phyloP scores from a whole-genome alignment of 1,140 invertebrate species.

The Sesamia nonagrioides region DNA sequence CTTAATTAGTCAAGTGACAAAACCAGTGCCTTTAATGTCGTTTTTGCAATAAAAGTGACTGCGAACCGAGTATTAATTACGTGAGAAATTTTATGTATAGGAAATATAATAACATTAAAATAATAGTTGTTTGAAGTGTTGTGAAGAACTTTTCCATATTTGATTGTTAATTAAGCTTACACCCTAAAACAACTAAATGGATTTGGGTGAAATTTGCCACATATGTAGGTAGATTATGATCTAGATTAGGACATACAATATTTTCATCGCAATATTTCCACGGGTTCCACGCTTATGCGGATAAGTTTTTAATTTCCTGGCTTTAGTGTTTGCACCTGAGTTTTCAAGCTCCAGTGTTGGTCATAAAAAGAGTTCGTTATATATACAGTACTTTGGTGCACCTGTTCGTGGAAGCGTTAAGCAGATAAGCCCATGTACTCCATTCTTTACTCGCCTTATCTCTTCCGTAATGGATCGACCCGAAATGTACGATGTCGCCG shows the following conservation, averaged over 20 bases:
- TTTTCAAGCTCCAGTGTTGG: no score
- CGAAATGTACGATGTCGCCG: neutral
- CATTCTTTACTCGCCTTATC: conserved; percentile 54
- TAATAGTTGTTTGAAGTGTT: neutral
- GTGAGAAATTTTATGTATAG: conserved; percentile 2
- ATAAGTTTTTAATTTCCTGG: no score
- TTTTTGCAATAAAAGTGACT: neutral
- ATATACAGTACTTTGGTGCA: neutral
- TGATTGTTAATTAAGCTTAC: no score
- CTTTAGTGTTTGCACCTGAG: no score
- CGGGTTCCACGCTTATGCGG: no score
- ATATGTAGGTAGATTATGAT: no score
- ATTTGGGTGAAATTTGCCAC: no score
- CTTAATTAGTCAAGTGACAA: conserved; percentile 16
- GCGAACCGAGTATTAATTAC: neutral
- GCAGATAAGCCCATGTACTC: conserved; percentile 48
- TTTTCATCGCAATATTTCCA: no score
- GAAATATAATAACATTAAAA: conserved; percentile 6
- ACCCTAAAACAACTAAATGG: no score
- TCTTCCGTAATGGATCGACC: conserved; percentile 46
- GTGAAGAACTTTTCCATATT: no score
- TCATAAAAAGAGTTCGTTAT: conserved; percentile 48
- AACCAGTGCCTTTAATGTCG: neutral
- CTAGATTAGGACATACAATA: no score
- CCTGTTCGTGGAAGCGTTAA: conserved; percentile 41